A percentile compares a stretch with the other conserved stretches of the same genome.
Conservation (phyloP, 1,140 invertebrate species). For the Elymnias hypermnestra region DNA sequence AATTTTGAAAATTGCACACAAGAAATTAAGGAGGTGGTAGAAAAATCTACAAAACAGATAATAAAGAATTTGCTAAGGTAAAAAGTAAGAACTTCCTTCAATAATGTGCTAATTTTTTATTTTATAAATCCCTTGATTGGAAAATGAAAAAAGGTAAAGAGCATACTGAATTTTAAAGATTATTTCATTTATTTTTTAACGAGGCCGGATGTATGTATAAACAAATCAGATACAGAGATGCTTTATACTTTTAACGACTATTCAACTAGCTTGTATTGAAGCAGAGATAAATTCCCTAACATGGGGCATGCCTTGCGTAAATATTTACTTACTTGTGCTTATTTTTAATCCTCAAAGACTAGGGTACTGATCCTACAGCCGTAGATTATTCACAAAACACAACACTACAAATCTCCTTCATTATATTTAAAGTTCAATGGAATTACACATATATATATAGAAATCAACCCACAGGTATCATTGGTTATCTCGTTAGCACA, state of each 20-base stretch:
- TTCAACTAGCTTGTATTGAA: too few species aligned
- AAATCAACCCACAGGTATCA: conserved; percentile 33
- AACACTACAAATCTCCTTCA: conserved; percentile 50
- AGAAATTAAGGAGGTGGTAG: too few species aligned
- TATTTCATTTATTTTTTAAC: too few species aligned
- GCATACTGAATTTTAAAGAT: too few species aligned
- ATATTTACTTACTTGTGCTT: conserved; percentile 65
- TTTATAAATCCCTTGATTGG: too few species aligned
- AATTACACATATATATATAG: conserved; percentile 31
- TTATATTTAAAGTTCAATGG: conserved; percentile 46
- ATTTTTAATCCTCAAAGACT: conserved; percentile 55
- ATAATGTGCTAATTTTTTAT: too few species aligned
- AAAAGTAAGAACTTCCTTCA: too few species aligned
- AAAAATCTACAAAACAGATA: too few species aligned
- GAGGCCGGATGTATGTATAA: not conserved
- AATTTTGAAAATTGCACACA: too few species aligned
- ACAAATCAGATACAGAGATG: not conserved
- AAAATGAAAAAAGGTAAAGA: too few species aligned
- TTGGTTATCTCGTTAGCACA: conserved; percentile 24
- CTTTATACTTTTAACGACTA: not conserved
- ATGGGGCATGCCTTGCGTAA: conserved; percentile 33
- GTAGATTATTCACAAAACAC: conserved; percentile 51
- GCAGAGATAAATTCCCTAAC: conserved; percentile 10
- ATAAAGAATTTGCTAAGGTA: too few species aligned
- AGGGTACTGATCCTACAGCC: conserved; percentile 36